Evolutionary conservation across 1,140 invertebrate species (phyloP).

Genomic region (Trichoplusia ni): DNA sequence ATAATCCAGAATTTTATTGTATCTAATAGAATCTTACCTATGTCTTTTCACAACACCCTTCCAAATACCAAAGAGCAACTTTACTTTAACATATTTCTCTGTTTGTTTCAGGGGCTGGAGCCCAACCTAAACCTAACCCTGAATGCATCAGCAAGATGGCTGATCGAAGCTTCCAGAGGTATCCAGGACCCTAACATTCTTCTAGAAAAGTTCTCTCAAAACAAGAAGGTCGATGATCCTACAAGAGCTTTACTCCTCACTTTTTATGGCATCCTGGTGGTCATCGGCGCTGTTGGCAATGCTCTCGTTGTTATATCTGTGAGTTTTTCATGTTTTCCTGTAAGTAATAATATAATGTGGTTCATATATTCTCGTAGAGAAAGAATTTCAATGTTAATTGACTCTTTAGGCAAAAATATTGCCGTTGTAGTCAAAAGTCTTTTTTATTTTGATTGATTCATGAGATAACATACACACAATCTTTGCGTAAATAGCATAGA

Average conservation of each 20-base stretch:
- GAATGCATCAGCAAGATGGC: slow-evolving; percentile 70
- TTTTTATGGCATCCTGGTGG: slow-evolving; percentile 88
- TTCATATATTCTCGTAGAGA: neutral
- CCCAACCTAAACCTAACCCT: slow-evolving; percentile 65
- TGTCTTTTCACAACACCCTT: too few relatives aligned
- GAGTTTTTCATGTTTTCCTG: slow-evolving; percentile 49
- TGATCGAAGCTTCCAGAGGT: slow-evolving; percentile 69
- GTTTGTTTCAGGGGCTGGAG: slow-evolving; percentile 68
- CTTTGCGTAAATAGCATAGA: too few relatives aligned
- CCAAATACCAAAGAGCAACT: too few relatives aligned
- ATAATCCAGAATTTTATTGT: too few relatives aligned
- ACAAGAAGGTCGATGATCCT: slow-evolving; percentile 85
- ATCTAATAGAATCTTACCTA: too few relatives aligned
- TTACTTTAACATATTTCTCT: neutral
- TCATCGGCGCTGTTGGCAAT: slow-evolving; percentile 90
- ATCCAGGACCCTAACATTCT: slow-evolving; percentile 80
- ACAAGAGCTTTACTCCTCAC: slow-evolving; percentile 85
- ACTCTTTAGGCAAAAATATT: too few relatives aligned
- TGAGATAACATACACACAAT: too few relatives aligned
- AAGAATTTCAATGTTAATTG: too few relatives aligned
- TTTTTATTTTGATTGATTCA: too few relatives aligned
- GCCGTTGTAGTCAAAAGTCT: too few relatives aligned
- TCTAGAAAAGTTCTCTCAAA: slow-evolving; percentile 83
- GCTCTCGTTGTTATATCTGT: slow-evolving; percentile 90
- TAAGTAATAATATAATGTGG: neutral